A percentile compares a stretch with the other conserved stretches of the same genome.
Evolutionary conservation across 2,113 vertebrate species (phyloP).

Genomic region (Bos javanicus): DNA sequence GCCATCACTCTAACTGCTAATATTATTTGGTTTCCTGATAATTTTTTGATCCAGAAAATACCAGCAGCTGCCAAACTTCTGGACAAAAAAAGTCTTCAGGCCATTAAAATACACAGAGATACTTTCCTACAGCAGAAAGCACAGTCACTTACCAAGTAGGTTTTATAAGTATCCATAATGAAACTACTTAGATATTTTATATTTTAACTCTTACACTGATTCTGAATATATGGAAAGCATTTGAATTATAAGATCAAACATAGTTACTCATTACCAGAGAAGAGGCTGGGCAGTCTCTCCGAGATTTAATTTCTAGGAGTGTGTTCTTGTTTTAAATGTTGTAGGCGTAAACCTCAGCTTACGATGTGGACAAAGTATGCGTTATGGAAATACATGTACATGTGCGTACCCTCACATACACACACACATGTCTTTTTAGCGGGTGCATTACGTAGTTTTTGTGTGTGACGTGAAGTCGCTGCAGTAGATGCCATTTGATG

Average conservation of each 20-base stretch:
- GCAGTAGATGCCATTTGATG: background rate
- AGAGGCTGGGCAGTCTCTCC: background rate
- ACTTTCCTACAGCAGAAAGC: slow-evolving; percentile 92
- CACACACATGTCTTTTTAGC: background rate
- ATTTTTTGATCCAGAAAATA: slow-evolving; percentile 91
- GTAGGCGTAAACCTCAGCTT: background rate
- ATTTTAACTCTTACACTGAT: background rate
- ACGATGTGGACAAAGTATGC: background rate
- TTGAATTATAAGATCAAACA: background rate
- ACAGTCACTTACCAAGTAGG: slow-evolving; percentile 93
- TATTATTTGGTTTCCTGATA: slow-evolving; percentile 98
- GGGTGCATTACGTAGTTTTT: background rate
- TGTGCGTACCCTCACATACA: background rate
- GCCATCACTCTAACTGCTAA: slow-evolving; percentile 96
- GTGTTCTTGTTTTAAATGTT: background rate
- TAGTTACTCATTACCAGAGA: background rate
- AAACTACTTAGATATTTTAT: background rate
- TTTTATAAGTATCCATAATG: slow-evolving; percentile 2
- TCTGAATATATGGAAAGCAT: background rate
- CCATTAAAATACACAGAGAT: slow-evolving; percentile 90
- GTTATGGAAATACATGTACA: background rate
- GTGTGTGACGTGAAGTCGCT: background rate
- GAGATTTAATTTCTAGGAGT: background rate
- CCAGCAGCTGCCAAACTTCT: slow-evolving; percentile 93
- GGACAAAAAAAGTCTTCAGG: slow-evolving; percentile 93